Evolutionary conservation across 1,140 invertebrate species (phyloP), one percentile per base, ranked within the genome.

Genomic region (Drosophila pandora): DNA sequence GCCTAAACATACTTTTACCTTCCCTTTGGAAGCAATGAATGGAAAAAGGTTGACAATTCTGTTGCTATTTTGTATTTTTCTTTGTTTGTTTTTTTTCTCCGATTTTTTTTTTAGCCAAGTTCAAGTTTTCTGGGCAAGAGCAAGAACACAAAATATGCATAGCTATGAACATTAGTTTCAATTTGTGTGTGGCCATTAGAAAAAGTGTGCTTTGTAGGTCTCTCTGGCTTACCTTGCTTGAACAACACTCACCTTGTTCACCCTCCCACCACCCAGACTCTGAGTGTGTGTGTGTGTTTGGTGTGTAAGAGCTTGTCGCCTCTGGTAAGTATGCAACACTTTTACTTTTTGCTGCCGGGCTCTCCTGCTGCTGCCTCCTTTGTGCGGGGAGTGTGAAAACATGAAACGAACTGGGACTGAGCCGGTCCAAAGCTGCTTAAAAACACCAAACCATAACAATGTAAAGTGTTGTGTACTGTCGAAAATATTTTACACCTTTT

Each of bases 401-500:
- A 84, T 61, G 53, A 58, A 50, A 62, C 37, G 62, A 69, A 62
- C 76, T 32, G 50, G 30, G 50, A 37, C 50, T 53, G 50, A 34
- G 50, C 9, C 30, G 47, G 63, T 68, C 43, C 58, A 87, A 85
- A 85, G 74, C 78, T 75, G 77, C 82, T 85, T 85, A 85, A 87
- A 81, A 78, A 64, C 78, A 87, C 63, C 67, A 85, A 68, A 75
- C 45, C 43, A 76, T 56, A 69, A 81, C 82, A 87, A 69, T 69
- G 74, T 73, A 83, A 82, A 75, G 57, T 79, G 60, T 68, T 79
- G 69, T 74, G 59, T 70, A 34, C 37, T 54, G 34, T 59, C 73
- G 74, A 79, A 87, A 83, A 87, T 79, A 88, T 87, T 87, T 81
- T 87, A 87, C 83, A 87, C 83, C 83, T 87, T 79, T 88, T 43